Base-by-base conservation (phyloP, 2,797 vertebrate species). In the Catostomus latipinnis region DNA sequence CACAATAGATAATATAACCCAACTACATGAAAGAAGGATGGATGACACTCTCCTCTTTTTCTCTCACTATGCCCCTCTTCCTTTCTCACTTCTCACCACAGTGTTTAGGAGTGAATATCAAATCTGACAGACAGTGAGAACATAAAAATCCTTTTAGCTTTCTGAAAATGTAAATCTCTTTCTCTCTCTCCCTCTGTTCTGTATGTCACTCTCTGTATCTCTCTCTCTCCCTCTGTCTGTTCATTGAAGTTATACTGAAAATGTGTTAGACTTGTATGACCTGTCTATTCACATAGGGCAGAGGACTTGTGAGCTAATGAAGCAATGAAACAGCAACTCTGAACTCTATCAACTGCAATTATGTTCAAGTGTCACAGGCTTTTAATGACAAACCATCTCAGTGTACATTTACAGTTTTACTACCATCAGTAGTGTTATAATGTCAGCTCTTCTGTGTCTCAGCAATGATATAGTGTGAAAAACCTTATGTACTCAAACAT, bases 91-190 rank as follows among this genome's bases (percentile, higher is more conserved):
- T 66, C 56, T 91, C 84, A 83, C 88, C 85, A 83, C 87, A 86
- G 89, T 91, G 88, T 92, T 83, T 88, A 83, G 86, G 88, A 83
- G 65, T 60, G 71, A 80, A 87, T 83, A 68, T 68, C 80, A 72
- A 73, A 89, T 85, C 78, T 85, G 81, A 74, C 78, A 86, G 86
- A 89, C 84, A 91, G 93, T 88, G 91, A 87, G 92, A 94, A 95
- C 94, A 95, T 81, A 82, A 87, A 91, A 95, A 95, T 53, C 89
- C 93, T 95, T 93, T 95, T 93, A 95, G 85, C 89, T 87, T 82
- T 87, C 89, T 87, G 88, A 90, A 88, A 81, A 79, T 82, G 52
- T 2, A 34, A 34, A 34, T 34, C 34, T 34, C 34, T 34, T 74
- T 49, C 66, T 43, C 65, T 48, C 45, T 58, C 6, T 48, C 11